Evolutionary conservation across 2,113 vertebrate species (phyloP), one percentile per base, ranked within the genome.

Genomic region (Onychorhynchus coronatus): DNA sequence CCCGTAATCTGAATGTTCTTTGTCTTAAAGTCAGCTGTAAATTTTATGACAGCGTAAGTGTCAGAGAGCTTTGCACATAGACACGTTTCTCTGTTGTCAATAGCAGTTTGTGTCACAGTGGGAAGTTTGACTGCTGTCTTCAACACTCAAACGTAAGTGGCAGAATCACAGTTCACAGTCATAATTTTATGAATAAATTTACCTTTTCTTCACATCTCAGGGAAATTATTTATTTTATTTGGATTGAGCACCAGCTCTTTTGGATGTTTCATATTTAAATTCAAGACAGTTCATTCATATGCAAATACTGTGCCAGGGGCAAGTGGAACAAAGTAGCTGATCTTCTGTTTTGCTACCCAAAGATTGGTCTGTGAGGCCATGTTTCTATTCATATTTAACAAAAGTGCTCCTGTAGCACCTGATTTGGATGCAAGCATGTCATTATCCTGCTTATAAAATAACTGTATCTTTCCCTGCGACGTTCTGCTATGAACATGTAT

Each of bases 41-140:
- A 77, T 91, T 74, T 71, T 78, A 44, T 66, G 41, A 55, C 24
- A 89, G 52, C 25, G n/a, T 28, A 25, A 47, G 56, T 39, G 37
- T 37, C 84, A 78, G 67, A 78, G 52, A 94, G 67, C 50, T 85
- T 89, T 92, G 18, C 81, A 77, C 49, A 56, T 8, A 58, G 68
- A 18, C 55, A 77, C 12, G 4, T 81, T 91, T 77, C 81, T 70
- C 65, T 88, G 65, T 85, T 86, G 62, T 85, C 92, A 62, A 11
- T 82, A 84, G 56, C 3, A 3, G 37, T 92, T 93, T 91, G 35
- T 31, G 4, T 79, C 82, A 68, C 35, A 56, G 82, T 72, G 53
- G 63, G 82, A 91, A 87, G 55, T 94, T 91, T 94, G 56, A 83
- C 73, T 91, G 33, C 61, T 89, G 63, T 70, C 74, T 85, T 85